A percentile compares a stretch with the other conserved stretches of the same genome.
These are phyloP conservation scores for Staurois parvus DNA, from an alignment of 2,797 vertebrate genomes.

Conservation along the genomic window DNA sequence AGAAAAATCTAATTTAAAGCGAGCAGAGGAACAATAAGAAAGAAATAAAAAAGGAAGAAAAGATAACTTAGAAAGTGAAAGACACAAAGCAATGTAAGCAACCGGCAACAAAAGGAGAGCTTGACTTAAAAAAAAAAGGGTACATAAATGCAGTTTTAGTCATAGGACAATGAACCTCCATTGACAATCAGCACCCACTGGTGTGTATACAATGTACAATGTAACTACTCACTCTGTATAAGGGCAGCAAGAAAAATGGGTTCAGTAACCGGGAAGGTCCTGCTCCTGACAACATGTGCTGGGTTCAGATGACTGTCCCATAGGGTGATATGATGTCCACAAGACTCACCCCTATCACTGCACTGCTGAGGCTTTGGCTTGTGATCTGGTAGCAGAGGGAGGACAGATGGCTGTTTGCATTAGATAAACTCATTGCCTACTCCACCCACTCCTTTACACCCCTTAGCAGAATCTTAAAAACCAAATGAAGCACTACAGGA, in stretches of 20 bases:
- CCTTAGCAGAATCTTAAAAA: constrained; percentile 61
- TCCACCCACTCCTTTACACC: constrained; percentile 54
- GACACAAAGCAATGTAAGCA: background rate
- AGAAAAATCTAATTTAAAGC: no score
- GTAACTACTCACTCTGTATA: constrained; percentile 36
- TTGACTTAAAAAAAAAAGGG: background rate
- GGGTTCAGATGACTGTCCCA: constrained; percentile 24
- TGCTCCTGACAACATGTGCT: constrained; percentile 4
- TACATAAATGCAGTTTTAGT: background rate
- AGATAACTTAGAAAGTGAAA: background rate
- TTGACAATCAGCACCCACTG: background rate
- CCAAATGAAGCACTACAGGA: background rate
- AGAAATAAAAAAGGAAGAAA: background rate
- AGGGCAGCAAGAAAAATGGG: background rate
- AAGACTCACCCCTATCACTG: constrained; percentile 4
- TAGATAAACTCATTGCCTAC: constrained; percentile 53
- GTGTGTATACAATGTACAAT: background rate
- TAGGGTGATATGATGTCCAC: background rate
- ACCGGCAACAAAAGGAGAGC: background rate
- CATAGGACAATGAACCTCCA: background rate
- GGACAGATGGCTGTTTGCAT: constrained; percentile 59
- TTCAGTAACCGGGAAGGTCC: background rate
- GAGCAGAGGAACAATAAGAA: no score
- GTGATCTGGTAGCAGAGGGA: constrained; percentile 49
- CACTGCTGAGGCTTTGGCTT: background rate